phyloP scores from a whole-genome alignment of 2,113 vertebrate genomes.

The Gopherus flavomarginatus region DNA sequence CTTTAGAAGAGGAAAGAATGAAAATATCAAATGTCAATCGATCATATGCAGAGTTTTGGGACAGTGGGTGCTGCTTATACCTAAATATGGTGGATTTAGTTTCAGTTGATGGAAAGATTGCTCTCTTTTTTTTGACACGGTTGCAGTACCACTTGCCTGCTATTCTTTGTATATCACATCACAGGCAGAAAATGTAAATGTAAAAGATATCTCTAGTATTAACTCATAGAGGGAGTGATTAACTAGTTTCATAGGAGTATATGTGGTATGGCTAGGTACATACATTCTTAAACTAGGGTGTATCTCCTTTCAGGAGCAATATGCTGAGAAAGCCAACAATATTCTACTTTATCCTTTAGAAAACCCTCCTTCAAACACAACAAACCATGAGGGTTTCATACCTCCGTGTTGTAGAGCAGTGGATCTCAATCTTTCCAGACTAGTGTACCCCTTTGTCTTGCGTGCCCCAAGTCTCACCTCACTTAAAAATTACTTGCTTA shows the following conservation, averaged over 20 bases:
- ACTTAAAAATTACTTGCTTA: too few relatives aligned
- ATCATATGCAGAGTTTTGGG: constrained; percentile 4
- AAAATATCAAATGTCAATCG: constrained; percentile 4
- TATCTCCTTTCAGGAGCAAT: not conserved
- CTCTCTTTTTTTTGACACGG: not conserved
- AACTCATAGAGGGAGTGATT: not conserved
- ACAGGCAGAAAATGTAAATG: not conserved
- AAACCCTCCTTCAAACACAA: not conserved
- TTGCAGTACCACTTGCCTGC: not conserved
- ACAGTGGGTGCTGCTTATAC: fast-evolving
- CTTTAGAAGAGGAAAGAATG: not conserved
- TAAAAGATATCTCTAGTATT: not conserved
- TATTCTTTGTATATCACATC: not conserved
- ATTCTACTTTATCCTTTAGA: not conserved
- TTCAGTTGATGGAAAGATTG: not conserved
- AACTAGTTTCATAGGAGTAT: not conserved
- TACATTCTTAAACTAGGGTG: not conserved
- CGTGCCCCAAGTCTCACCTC: too few relatives aligned
- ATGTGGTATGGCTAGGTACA: not conserved
- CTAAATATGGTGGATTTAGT: not conserved
- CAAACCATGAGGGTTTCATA: not conserved
- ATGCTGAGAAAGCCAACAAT: not conserved
- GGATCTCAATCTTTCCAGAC: too few relatives aligned
- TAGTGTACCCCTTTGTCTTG: too few relatives aligned
- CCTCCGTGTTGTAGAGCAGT: not conserved